Evolutionary conservation across 2,888 invertebrate genomes (phyloP).

Genomic region (Dysmachus trigonus): DNA sequence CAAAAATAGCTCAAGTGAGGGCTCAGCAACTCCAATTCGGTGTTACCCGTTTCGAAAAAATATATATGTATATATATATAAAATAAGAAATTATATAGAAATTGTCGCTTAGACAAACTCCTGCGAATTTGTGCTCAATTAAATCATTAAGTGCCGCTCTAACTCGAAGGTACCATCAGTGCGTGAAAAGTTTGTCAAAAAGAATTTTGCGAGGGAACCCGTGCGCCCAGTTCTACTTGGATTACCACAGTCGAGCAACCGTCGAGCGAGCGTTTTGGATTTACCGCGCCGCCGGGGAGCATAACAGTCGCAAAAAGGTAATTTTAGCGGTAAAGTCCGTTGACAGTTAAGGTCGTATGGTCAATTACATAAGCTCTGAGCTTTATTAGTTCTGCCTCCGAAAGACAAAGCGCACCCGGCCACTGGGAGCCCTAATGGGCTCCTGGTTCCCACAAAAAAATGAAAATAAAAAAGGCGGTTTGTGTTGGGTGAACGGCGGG

Average conservation of each 20-base stretch:
- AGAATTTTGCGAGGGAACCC: background rate
- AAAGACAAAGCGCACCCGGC: too few species aligned
- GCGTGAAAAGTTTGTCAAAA: background rate
- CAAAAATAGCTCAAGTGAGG: background rate
- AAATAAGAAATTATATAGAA: background rate
- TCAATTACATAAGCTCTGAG: background rate
- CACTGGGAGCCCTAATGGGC: background rate
- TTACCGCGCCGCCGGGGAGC: background rate
- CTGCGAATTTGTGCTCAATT: background rate
- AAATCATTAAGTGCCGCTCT: background rate
- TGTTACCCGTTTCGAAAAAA: background rate
- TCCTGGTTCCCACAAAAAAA: background rate
- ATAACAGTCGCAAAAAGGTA: background rate
- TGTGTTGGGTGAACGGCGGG: background rate
- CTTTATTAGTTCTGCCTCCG: background rate
- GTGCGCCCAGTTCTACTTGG: constrained; percentile 2
- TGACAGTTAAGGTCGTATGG: constrained; percentile 16
- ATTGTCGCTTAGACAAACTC: background rate
- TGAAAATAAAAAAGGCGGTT: background rate
- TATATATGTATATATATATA: too few species aligned
- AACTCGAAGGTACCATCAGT: background rate
- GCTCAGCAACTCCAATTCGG: background rate
- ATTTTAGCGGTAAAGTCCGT: constrained; percentile 11
- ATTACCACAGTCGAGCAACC: background rate
- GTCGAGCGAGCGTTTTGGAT: background rate